Evolutionary conservation across 2,888 invertebrate species (phyloP).

Genomic region (Petrolisthes manimaculis): DNA sequence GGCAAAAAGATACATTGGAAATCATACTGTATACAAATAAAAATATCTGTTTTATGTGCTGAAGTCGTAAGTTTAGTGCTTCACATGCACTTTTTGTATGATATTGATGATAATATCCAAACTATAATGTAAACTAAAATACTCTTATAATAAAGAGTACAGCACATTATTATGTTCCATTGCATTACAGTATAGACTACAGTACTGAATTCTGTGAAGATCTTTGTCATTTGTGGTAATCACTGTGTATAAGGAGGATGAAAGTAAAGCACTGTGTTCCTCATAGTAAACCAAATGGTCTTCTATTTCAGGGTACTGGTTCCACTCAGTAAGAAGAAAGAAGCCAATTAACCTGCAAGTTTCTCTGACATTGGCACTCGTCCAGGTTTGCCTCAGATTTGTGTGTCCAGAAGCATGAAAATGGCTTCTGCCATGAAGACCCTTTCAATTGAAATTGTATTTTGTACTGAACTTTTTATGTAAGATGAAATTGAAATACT

Average conservation of each 20-base stretch:
- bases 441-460: slow-evolving; percentile 45
- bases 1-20: no score
- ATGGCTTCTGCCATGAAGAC: slow-evolving; percentile 50
- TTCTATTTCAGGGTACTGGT: slow-evolving; percentile 45
- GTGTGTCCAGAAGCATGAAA: slow-evolving; percentile 42
- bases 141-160: no score
- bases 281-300: not conserved
- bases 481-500: slow-evolving; percentile 45
- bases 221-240: not conserved
- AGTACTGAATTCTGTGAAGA: not conserved
- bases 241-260: not conserved
- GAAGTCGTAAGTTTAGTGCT: not conserved
- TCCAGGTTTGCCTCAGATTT: slow-evolving; percentile 42
- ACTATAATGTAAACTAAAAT: no score
- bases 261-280: no score
- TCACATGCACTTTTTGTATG: no score
- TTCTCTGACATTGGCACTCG: slow-evolving; percentile 51
- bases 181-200: not conserved
- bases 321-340: slow-evolving; percentile 42
- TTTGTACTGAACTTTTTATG: slow-evolving; percentile 53
- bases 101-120: no score
- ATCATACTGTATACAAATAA: not conserved
- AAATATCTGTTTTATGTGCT: not conserved
- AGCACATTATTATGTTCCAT: not conserved
- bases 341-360: slow-evolving; percentile 40